Evolutionary conservation across 1,140 invertebrate species (phyloP), one percentile per base, ranked within the genome.

Genomic region (Orussus abietinus): DNA sequence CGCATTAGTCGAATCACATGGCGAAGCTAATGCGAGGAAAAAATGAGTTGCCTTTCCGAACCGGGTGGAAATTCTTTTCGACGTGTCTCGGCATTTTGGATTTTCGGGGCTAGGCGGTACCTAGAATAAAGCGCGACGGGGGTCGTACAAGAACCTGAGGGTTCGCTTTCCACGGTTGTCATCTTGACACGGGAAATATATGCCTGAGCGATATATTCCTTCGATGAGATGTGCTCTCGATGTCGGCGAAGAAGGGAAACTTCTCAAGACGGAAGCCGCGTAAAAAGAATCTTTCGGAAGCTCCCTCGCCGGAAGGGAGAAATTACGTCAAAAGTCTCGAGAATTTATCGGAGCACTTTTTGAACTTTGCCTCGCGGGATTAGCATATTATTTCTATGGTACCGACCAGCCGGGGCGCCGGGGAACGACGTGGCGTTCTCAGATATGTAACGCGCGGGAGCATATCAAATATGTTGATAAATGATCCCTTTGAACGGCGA

Each of bases 391-490:
- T 72, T 71, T 73, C 63, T 66, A 69, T 64, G 51, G 46, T 51
- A 56, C 34, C 11, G 54, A 47, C 51, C 55, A 55, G 44, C 51
- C 47, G 51, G 49, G 38, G 41, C 35, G 47, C 58, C 47, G 34
- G 38, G 46, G 41, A 49, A 43, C 45, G 44, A 45, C 46, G 34
- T 52, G 37, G 49, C 43, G 47, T 45, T 47, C 13, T 30, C 20
- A 17, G 13, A 21, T 35, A 21, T 31, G 33, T 47, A 58, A 57
- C 45, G 47, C 42, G 55, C 57, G 39, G 53, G 55, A 68, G 67
- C 64, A 69, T 67, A 70, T 70, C 67, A 71, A 72, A 72, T 72
- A 71, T 69, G 69, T 69, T 73, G 70, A 73, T 73, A 69, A 73
- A 73, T 69, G 66, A 70, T 73, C 49, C 56, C 64, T 71, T 66